A percentile compares a stretch with the other conserved stretches of the same genome.
Evolutionary conservation across 2,797 vertebrate genomes (phyloP).

Genomic region (Natrix natrix): DNA sequence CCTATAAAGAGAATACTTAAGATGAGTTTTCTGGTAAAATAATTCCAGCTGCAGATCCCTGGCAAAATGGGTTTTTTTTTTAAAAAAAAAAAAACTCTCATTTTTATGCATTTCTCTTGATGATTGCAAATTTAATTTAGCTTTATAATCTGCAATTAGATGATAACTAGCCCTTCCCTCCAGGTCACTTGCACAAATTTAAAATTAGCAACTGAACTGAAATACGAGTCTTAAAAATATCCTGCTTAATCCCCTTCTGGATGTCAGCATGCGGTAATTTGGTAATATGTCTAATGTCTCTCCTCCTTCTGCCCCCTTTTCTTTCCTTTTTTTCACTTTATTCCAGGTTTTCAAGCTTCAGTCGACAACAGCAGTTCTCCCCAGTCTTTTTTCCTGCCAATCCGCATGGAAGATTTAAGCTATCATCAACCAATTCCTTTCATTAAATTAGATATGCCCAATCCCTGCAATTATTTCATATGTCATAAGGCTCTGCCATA

Average conservation of each 20-base stretch:
- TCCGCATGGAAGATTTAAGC: background rate
- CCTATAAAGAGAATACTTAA: background rate
- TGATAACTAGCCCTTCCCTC: constrained; percentile 22
- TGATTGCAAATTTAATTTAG: constrained; percentile 35
- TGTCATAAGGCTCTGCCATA: background rate
- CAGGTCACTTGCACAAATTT: constrained; percentile 1
- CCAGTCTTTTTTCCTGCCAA: background rate
- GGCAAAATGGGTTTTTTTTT: background rate
- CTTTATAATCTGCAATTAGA: constrained; percentile 23
- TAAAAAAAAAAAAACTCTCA: background rate
- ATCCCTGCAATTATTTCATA: background rate
- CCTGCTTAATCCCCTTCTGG: background rate
- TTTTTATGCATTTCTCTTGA: background rate
- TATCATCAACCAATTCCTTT: background rate
- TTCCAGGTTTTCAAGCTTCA: constrained; percentile 35
- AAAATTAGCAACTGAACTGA: rapidly evolving
- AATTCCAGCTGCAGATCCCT: background rate
- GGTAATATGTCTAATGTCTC: background rate
- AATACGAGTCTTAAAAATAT: constrained; percentile 16
- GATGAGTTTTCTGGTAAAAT: background rate
- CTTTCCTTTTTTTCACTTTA: background rate
- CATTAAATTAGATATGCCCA: background rate
- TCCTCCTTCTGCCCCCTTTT: background rate
- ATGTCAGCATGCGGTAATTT: background rate
- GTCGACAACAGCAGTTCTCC: background rate